These are phyloP conservation scores for Hemibagrus guttatus DNA, from an alignment of 2,797 vertebrate species.

Conservation along the genomic window DNA sequence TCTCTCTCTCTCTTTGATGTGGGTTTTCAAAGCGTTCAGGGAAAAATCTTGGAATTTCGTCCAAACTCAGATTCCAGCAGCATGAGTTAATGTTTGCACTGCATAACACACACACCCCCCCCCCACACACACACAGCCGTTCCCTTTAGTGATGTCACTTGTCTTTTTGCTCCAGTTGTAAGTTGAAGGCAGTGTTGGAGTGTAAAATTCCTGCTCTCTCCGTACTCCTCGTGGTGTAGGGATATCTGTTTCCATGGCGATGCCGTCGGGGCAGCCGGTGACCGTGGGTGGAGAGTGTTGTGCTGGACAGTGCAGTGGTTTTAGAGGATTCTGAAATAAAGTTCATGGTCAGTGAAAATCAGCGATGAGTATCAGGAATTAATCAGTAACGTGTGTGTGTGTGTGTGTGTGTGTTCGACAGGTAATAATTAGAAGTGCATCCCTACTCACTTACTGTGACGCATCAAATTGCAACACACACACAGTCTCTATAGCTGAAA, in stretches of 20 bases:
- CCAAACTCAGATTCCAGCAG: conserved; percentile 40
- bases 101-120: neutral
- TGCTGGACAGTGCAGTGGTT: neutral
- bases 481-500: too few species aligned
- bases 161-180: neutral
- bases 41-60: neutral
- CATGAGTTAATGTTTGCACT: conserved; percentile 43
- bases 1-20: neutral
- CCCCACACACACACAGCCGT: conserved; percentile 14
- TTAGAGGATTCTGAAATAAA: neutral
- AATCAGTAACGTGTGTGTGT: neutral
- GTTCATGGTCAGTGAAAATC: neutral
- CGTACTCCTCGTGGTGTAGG: too few species aligned
- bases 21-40: neutral
- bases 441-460: neutral
- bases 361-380: neutral
- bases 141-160: conserved; percentile 14
- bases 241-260: neutral
- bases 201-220: neutral
- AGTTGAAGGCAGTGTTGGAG: neutral
- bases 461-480: neutral
- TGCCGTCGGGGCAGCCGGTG: neutral
- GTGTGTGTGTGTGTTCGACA: neutral
- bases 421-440: neutral
- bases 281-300: neutral